Evolutionary conservation across 2,113 vertebrate genomes (phyloP), one percentile per base, ranked within the genome.

Genomic region (Mustelus asterias): DNA sequence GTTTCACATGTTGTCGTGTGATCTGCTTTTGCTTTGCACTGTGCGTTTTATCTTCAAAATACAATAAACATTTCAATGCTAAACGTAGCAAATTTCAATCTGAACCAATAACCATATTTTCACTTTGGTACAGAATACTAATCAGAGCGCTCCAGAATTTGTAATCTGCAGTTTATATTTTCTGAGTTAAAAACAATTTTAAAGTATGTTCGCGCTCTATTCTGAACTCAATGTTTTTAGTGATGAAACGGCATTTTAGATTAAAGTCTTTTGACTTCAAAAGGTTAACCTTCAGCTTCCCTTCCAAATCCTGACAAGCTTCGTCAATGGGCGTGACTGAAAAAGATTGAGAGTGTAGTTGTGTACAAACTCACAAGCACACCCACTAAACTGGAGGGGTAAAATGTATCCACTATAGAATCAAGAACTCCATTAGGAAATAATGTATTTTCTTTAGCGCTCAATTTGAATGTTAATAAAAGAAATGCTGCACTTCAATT

Each of bases 181-280:
- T 63, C 33, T 63, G 8, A 6, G 37, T 69, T 41, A 94, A 69
- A 93, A 94, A 94, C 44, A 48, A 67, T 93, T 93, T 65, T 29
- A 65, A 93, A 54, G 14, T 16, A 95, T 95, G 48, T 33, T 24
- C 41, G 41, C 29, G 4, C n/a, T 95, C 69, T 33, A 48, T 0
- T 60, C 65, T 54, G 76, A 97, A 96, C 95, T 94, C 95, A 24
- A 96, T 96, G 54, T 58, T 96, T 96, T 86, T 96, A 69, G 85
- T 96, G 96, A 92, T 95, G 96, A 96, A 97, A 95, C 33, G 88
- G 3, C 67, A 70, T 80, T 29, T 94, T 97, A 96, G 90, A 96
- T 88, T 65, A 94, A 96, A 96, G 96, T 76, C 96, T 96, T 96
- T 67, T 83, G 29, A 96, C 37, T 96, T 96, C 90, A 96, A 96